Evolutionary conservation across 2,797 vertebrate genomes (phyloP), one percentile per base, ranked within the genome.

Genomic region (Sciurus carolinensis): DNA sequence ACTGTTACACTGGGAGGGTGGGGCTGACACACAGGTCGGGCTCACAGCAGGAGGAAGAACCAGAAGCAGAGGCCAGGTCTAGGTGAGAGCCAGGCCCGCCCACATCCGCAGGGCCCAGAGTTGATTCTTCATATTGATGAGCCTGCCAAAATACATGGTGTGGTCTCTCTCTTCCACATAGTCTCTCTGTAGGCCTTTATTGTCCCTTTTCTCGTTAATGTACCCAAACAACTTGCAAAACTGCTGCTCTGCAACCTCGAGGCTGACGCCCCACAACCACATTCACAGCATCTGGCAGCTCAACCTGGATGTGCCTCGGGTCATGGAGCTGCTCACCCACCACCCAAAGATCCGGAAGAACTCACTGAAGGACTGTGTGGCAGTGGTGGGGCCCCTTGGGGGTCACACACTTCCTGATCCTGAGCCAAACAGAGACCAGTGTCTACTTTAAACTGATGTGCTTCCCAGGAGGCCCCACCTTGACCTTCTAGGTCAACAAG

Each of bases 341-440:
- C 39, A 39, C 39, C 39, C 39, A 39, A 3, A 99, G 99, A 98
- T 99, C 2, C 98, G 98, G 24, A 99, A 99, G 86, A 99, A 99
- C 12, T 98, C 99, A 1, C 97, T 99, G 76, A 99, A 99, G 97
- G 99, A 99, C 90, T 99, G 99, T 42, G 99, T 99, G 86, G 97
- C 99, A 0, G 98, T 99, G 50, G 99, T 99, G 0, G 99, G 99
- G 30, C 99, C 99, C 0, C 98, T 99, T 10, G 99, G 99, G 99
- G 42, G 98, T 99, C 76, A 99, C 99, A 0, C 99, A 99, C 89
- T 99, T 99, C 90, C 96, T 99, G 66, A 99, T 99, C 39, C 99
- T 99, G 97, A 99, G 98, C 89, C 99, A 99, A 98, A 99, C 99
- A 0, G 93, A 98, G 5, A 96, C 59, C 90, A 98, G 89, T 28